Base-by-base conservation (phyloP, 92 coral and sea anemone species). In the Porites rus region DNA sequence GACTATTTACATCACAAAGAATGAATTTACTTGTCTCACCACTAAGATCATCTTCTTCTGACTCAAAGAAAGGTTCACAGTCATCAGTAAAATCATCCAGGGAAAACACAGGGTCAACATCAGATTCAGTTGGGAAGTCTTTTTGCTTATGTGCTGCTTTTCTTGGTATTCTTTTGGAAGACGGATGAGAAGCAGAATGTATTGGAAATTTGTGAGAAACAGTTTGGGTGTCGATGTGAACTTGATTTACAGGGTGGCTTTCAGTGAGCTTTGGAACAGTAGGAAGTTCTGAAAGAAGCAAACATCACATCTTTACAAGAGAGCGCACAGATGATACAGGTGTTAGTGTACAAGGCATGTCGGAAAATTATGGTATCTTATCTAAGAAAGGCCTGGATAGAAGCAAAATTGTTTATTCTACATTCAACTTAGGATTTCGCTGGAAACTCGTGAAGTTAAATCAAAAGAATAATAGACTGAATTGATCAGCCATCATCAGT, bases 11-110 rank as follows among this genome's bases (percentile, higher is more conserved):
- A 72, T 58, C 61, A 28, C 13, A 52, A 51, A 21, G 50, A 38
- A 80, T 22, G 16, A 52, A 82, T 66, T 18, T 69, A 17, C n/a
- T 65, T 79, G 63, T 78, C 93, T 88, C 88, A 95, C 94, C 93
- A 89, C 99, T 97, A 4, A 94, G 84, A 4, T 97, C 99, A 69
- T 93, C 99, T 75, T 97, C 99, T 20, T 97, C 99, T 0, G 98
- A 95, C 51, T 97, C 99, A 86, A 92, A 92, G 92, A 97, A 97
- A 2, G 99, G 98, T 79, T 93, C 97, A 72, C 93, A 95, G 75
- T 97, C 97, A 43, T 97, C 93, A 17, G 86, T 93, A 60, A 94
- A 93, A 52, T 95, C 98, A 88, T 93, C 95, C 70, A 89, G 71
- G 13, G 88, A 69, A 91, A 97, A 97, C 92, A 97, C 87, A 13